A percentile compares a stretch with the other conserved stretches of the same genome.
Conservation (phyloP, 2,113 vertebrate species). For the Telmatochromis sp. region DNA sequence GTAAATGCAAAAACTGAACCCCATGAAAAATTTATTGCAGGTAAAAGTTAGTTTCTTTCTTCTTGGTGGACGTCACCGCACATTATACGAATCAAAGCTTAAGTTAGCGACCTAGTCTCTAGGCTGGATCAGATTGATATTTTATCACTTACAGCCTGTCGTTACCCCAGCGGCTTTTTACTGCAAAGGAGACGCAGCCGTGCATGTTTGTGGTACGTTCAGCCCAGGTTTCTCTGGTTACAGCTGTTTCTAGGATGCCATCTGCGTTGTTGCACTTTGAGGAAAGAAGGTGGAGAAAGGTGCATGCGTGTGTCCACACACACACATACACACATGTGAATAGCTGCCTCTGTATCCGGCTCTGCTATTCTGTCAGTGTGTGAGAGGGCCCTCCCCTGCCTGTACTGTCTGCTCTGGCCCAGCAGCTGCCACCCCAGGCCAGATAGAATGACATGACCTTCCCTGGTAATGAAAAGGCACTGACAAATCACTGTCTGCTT, state of each 20-base stretch:
- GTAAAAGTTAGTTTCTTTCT: not conserved
- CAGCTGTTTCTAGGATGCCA: conserved; percentile 43
- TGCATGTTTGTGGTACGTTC: not conserved
- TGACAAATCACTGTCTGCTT: conserved; percentile 62
- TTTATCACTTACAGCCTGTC: not conserved
- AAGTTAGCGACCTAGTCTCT: not conserved
- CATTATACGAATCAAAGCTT: not conserved
- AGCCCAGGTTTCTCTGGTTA: conserved; percentile 9
- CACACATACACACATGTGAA: not conserved
- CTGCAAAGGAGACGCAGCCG: not conserved
- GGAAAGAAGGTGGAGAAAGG: conserved; percentile 33
- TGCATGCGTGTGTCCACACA: conserved; percentile 9
- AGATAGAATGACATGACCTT: conserved; percentile 63
- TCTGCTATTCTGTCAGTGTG: not conserved
- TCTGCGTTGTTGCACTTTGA: conserved; percentile 18
- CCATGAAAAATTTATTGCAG: conserved; percentile 10
- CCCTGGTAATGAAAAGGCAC: conserved; percentile 62
- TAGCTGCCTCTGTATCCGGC: conserved; percentile 2
- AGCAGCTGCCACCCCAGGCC: conserved; percentile 59
- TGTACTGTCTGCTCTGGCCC: conserved; percentile 19
- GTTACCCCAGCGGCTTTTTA: not conserved
- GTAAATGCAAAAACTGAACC: not conserved
- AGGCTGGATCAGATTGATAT: not conserved
- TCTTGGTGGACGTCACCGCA: not conserved
- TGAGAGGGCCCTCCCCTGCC: not conserved